A percentile compares a stretch with the other conserved stretches of the same genome.
phyloP scores from a whole-genome alignment of 1,140 invertebrate species.

The Frieseomelitta varia region DNA sequence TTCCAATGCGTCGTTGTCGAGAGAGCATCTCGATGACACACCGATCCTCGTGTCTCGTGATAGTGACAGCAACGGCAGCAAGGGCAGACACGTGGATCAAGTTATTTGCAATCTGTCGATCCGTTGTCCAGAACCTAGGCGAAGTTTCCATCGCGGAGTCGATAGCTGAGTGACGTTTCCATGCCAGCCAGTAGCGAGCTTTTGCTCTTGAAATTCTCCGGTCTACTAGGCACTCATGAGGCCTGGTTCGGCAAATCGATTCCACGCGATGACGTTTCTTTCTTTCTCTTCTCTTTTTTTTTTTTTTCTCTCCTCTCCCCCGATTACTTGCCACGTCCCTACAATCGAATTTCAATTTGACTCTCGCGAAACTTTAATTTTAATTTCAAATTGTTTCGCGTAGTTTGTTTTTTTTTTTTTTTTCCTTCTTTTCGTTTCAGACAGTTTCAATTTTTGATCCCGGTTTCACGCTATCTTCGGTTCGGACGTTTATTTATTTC shows the following conservation, averaged over 20 bases:
- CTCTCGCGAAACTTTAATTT: too few relatives aligned
- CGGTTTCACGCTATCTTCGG: too few relatives aligned
- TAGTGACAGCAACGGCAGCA: slow-evolving; percentile 1
- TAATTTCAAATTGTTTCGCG: not conserved
- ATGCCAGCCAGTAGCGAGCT: slow-evolving; percentile 80
- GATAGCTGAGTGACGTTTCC: slow-evolving; percentile 81
- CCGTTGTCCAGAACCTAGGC: slow-evolving; percentile 35
- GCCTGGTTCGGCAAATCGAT: slow-evolving; percentile 32
- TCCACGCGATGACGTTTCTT: slow-evolving; percentile 9
- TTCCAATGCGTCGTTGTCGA: not conserved
- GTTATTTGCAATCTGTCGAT: slow-evolving; percentile 59
- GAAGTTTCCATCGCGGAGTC: slow-evolving; percentile 76
- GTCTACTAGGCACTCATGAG: slow-evolving; percentile 25
- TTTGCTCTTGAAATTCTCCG: slow-evolving; percentile 76
- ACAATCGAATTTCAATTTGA: not conserved
- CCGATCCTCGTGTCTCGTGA: slow-evolving; percentile 7
- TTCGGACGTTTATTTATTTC: too few relatives aligned
- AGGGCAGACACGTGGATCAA: slow-evolving; percentile 24
- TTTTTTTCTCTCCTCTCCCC: not conserved
- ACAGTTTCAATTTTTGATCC: not conserved
- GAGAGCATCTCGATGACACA: not conserved
- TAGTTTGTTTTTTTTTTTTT: not conserved
- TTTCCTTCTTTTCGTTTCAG: not conserved
- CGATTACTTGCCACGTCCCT: not conserved
- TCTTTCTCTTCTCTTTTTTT: not conserved